phyloP scores from a whole-genome alignment of 2,888 invertebrate species.

The Drosophila quinaria region DNA sequence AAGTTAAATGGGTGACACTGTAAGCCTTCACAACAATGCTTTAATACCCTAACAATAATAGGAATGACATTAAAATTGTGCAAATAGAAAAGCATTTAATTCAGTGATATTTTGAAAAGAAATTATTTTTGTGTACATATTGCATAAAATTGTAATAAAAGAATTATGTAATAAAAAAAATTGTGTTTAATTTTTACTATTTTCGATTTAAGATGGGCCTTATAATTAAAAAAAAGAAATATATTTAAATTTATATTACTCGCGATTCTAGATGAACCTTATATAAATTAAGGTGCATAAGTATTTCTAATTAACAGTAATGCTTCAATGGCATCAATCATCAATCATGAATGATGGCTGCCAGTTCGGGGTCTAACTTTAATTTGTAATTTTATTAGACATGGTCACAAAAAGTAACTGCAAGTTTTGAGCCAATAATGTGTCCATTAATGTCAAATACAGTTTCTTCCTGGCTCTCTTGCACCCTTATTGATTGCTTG shows the following conservation, averaged over 20 bases:
- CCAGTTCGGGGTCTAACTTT: constrained; percentile 47
- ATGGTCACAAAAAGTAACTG: constrained; percentile 30
- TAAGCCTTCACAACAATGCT: background rate
- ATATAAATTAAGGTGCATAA: constrained; percentile 2
- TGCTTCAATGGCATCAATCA: constrained; percentile 33
- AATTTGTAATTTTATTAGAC: constrained; percentile 76
- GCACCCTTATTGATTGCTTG: constrained; percentile 35
- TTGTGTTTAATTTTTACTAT: too few relatives aligned
- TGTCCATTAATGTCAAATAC: constrained; percentile 48
- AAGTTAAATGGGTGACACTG: background rate
- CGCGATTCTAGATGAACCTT: background rate
- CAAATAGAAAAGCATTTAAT: too few relatives aligned
- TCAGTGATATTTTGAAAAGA: too few relatives aligned
- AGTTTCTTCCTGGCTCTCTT: constrained; percentile 3
- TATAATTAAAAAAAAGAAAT: too few relatives aligned
- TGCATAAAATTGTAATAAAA: too few relatives aligned
- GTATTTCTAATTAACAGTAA: constrained; percentile 43
- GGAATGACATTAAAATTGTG: too few relatives aligned
- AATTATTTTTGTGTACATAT: too few relatives aligned
- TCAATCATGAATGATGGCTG: constrained; percentile 71
- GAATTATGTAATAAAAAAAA: too few relatives aligned
- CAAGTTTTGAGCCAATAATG: constrained; percentile 40
- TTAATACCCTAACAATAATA: background rate
- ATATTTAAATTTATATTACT: too few relatives aligned
- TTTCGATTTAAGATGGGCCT: too few relatives aligned